Conservation (phyloP, 2,113 vertebrate species). For the Micronycteris hirsuta region DNA sequence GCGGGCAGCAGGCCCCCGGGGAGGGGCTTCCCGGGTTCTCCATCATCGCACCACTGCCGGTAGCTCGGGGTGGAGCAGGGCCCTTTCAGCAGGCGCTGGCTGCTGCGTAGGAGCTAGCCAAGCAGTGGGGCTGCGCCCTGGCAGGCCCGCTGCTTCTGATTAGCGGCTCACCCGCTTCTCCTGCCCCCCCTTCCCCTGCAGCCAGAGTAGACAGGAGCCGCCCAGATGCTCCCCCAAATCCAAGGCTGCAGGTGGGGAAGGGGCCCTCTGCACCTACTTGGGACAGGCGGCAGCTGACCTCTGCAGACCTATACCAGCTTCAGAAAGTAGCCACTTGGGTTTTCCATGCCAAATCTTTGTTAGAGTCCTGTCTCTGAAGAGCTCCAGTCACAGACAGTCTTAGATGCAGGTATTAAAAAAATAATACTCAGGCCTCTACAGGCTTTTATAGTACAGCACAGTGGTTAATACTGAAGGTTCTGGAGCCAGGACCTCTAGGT, state of each 20-base stretch:
- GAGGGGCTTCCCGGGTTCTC: constrained; percentile 18
- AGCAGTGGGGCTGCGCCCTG: background rate
- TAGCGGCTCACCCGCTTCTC: constrained; percentile 31
- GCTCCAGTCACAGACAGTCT: background rate
- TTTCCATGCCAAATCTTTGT: background rate
- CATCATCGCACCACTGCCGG: background rate
- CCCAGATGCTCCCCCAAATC: constrained; percentile 10
- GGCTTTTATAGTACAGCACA: background rate
- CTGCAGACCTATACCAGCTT: background rate
- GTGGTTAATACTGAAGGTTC: constrained; percentile 9
- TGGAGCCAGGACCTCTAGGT: background rate
- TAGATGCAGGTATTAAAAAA: constrained; percentile 46
- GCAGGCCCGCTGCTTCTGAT: constrained; percentile 63
- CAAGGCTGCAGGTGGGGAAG: background rate
- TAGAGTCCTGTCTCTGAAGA: background rate
- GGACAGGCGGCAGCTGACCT: background rate
- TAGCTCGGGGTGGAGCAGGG: constrained; percentile 56
- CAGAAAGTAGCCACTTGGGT: background rate
- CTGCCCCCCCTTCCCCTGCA: background rate
- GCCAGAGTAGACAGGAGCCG: background rate
- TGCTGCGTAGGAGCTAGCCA: background rate
- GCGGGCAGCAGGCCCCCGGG: background rate
- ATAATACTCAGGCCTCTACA: constrained; percentile 15
- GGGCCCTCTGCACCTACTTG: background rate
- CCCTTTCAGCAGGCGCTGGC: constrained; percentile 52